Conservation (phyloP, 64 coral and sea anemone species). For the Montipora sp. region DNA sequence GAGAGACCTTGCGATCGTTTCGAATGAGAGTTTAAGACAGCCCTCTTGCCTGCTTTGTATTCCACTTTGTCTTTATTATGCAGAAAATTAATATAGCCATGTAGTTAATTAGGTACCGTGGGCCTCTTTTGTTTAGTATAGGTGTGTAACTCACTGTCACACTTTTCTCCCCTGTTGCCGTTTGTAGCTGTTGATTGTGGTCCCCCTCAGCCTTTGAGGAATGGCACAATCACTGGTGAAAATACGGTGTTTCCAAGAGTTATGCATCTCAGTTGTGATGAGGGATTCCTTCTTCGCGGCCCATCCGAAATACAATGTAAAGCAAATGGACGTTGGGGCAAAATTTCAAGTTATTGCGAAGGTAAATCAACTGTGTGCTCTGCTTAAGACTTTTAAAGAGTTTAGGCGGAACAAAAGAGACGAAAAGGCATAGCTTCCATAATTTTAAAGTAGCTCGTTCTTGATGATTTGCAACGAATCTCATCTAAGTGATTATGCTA, state of each 20-base stretch:
- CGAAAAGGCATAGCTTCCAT: neutral
- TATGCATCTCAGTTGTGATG: constrained; percentile 46
- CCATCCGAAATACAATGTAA: neutral
- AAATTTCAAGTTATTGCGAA: constrained; percentile 21
- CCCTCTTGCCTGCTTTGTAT: too few relatives aligned
- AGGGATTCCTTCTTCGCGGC: constrained; percentile 60
- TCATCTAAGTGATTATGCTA: too few relatives aligned
- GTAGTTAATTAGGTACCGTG: too few relatives aligned
- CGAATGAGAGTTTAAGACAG: too few relatives aligned
- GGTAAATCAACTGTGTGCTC: neutral
- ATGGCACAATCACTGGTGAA: constrained; percentile 56
- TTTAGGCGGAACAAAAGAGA: neutral
- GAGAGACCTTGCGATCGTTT: too few relatives aligned
- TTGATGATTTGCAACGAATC: too few relatives aligned
- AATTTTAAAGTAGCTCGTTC: neutral
- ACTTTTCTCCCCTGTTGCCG: too few relatives aligned
- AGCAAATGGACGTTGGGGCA: constrained; percentile 33
- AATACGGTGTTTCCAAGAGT: constrained; percentile 48
- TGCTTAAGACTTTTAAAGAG: neutral
- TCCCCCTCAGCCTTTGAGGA: neutral
- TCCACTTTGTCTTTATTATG: too few relatives aligned
- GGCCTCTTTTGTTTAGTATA: neutral
- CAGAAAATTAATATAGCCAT: too few relatives aligned
- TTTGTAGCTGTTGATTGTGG: constrained; percentile 36
- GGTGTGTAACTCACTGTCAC: neutral